Percentiles rank a stretch among this genome's conserved stretches.
Evolutionary conservation across 2,797 vertebrate species (phyloP).

Genomic region (Cyclura pinguis): DNA sequence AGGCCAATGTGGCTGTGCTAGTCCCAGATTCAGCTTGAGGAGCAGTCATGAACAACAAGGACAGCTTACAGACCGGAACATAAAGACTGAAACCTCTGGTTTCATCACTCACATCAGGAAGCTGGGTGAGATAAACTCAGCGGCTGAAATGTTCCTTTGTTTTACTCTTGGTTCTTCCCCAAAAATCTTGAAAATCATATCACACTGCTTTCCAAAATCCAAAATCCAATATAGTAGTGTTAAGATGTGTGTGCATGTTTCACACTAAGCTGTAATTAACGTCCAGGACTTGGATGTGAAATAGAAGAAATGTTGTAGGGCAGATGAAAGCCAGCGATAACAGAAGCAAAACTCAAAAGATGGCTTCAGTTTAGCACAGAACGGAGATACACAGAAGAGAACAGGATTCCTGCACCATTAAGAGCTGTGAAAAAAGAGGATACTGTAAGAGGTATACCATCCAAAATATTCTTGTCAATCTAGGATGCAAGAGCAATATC

Average conservation of each 20-base stretch:
- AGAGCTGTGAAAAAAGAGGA: not conserved
- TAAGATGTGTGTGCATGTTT: too few relatives aligned
- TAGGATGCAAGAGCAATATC: too few relatives aligned
- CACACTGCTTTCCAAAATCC: not conserved
- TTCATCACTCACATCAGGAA: not conserved
- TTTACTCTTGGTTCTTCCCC: not conserved
- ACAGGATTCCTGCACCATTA: not conserved
- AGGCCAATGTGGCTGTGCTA: not conserved
- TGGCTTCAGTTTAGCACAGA: not conserved
- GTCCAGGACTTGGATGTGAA: not conserved
- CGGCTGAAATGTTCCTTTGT: not conserved
- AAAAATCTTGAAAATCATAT: not conserved
- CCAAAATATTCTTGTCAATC: not conserved
- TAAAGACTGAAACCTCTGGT: not conserved
- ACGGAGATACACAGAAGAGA: not conserved
- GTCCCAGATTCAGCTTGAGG: not conserved
- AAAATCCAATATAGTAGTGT: not conserved
- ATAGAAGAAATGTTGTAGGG: not conserved
- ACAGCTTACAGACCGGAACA: not conserved
- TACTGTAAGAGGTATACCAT: too few relatives aligned
- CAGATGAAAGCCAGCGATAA: not conserved
- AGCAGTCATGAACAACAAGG: not conserved
- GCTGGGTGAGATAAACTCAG: not conserved
- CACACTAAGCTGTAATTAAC: not conserved
- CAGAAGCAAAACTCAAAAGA: not conserved